These are phyloP conservation scores for Plecturocebus donacophilus DNA, from an alignment of 2,113 vertebrate species.

Conservation along the genomic window DNA sequence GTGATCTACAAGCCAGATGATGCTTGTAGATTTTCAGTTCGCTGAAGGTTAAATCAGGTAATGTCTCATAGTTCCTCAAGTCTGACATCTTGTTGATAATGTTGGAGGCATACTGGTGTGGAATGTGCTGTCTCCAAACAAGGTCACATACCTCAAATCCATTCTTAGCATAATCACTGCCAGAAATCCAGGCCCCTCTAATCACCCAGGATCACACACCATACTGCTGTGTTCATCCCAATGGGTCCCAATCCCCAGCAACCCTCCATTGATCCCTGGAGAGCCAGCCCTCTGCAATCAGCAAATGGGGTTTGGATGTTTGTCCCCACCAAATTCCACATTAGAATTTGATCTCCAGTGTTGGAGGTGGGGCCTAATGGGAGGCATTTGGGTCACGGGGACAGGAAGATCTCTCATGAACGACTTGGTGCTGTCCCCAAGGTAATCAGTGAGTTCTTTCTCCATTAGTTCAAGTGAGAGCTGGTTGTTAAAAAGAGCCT, in stretches of 20 bases:
- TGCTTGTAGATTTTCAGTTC: background rate
- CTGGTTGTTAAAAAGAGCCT: background rate
- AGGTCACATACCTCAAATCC: background rate
- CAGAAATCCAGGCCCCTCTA: background rate
- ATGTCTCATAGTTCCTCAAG: background rate
- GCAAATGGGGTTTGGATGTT: background rate
- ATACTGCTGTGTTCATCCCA: too few species aligned
- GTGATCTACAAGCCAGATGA: background rate
- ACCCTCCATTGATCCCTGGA: accelerated
- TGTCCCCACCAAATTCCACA: background rate
- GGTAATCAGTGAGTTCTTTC: background rate
- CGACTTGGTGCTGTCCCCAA: background rate
- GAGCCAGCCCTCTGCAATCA: background rate
- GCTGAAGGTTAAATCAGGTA: conserved; percentile 19
- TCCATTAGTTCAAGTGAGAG: background rate
- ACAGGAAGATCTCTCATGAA: background rate
- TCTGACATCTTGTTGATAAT: conserved; percentile 16
- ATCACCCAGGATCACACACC: background rate
- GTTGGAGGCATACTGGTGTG: background rate
- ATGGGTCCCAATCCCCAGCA: background rate
- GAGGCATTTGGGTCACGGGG: background rate
- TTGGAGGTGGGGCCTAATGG: background rate
- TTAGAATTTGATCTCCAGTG: background rate
- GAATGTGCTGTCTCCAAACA: background rate
- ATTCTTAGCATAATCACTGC: background rate